phyloP scores from a whole-genome alignment of 2,888 invertebrate genomes.

The Strigamia maritima region DNA sequence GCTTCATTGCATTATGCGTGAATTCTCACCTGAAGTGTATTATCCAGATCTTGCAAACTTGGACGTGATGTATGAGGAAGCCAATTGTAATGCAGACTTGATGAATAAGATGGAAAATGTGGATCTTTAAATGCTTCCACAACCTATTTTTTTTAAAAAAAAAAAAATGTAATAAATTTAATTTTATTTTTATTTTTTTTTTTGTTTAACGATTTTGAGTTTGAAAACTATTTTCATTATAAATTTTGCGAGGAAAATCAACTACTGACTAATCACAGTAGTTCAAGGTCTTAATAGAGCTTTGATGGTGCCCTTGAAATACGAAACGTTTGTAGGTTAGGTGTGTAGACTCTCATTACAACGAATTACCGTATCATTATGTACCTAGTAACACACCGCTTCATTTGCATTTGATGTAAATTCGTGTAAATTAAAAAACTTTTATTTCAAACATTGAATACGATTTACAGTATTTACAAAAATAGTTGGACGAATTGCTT shows the following conservation, averaged over 20 bases:
- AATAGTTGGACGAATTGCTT: not conserved
- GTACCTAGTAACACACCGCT: not conserved
- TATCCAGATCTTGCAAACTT: conserved; percentile 1
- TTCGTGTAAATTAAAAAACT: too few relatives aligned
- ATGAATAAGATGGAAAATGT: conserved; percentile 54
- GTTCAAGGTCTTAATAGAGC: not conserved
- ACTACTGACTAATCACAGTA: conserved; percentile 5
- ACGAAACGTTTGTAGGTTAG: not conserved
- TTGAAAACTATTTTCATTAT: not conserved
- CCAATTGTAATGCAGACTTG: conserved; percentile 56
- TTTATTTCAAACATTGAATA: not conserved
- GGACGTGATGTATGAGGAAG: conserved; percentile 51
- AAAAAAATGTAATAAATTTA: not conserved
- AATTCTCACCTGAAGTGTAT: conserved; percentile 7
- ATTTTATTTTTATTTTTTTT: too few relatives aligned
- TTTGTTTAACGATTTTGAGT: too few relatives aligned
- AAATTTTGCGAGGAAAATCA: not conserved
- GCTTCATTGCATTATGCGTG: not conserved
- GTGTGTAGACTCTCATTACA: not conserved
- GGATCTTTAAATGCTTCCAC: conserved; percentile 54
- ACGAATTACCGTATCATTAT: not conserved
- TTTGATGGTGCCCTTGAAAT: not conserved
- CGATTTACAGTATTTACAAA: too few relatives aligned
- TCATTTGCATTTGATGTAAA: not conserved
- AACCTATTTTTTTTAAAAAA: conserved; percentile 57